Percentiles rank a stretch among this genome's conserved stretches.
These are phyloP conservation scores for Stegodyphus mimosarum DNA, from an alignment of 1,140 invertebrate species.

Conservation along the genomic window DNA sequence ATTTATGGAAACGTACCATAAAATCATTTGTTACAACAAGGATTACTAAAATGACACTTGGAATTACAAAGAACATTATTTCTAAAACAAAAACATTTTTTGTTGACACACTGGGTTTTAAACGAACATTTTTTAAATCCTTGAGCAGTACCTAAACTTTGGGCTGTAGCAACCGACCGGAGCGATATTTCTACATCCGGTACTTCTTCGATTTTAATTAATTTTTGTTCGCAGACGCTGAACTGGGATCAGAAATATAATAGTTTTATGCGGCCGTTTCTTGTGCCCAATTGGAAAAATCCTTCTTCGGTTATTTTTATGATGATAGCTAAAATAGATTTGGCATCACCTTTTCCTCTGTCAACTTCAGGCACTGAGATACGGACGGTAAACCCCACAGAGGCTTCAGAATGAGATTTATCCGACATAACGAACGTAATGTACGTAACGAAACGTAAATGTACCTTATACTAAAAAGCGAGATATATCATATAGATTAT, in stretches of 20 bases:
- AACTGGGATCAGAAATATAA: neutral
- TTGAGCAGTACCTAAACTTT: neutral
- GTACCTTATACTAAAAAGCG: too few species aligned
- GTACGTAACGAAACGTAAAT: too few species aligned
- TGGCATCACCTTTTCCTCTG: too few species aligned
- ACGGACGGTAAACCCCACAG: neutral
- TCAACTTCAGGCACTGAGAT: neutral
- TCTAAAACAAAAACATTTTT: constrained; percentile 1
- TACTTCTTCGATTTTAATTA: constrained; percentile 54
- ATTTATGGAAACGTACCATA: constrained; percentile 2
- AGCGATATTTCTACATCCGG: constrained; percentile 50
- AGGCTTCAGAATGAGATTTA: too few species aligned
- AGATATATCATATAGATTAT: too few species aligned
- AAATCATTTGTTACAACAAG: constrained; percentile 1
- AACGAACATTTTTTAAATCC: neutral
- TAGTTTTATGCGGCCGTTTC: neutral
- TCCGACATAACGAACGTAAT: too few species aligned
- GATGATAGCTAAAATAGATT: too few species aligned
- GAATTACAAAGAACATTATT: neutral
- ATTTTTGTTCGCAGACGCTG: neutral
- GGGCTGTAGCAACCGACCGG: neutral
- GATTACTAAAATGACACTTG: constrained; percentile 1
- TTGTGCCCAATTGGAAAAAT: constrained; percentile 1
- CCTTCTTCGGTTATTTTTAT: neutral
- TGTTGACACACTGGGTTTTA: constrained; percentile 1